These are phyloP conservation scores for Chrysomela aeneicollis DNA, from an alignment of 2,888 invertebrate genomes.

Conservation along the genomic window DNA sequence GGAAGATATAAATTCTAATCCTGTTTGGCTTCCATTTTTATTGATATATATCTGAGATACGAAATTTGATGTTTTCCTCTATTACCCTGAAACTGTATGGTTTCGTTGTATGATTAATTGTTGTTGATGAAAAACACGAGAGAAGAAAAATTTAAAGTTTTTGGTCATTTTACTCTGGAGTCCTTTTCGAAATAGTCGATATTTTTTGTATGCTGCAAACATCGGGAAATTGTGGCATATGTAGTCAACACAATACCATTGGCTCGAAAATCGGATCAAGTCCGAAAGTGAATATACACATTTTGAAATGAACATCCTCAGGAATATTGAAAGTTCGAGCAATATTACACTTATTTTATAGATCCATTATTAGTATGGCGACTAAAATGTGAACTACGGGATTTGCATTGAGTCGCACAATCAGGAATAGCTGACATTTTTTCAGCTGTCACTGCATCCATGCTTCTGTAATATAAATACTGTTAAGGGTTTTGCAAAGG, in stretches of 20 bases:
- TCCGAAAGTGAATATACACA: too few relatives aligned
- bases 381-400: too few relatives aligned
- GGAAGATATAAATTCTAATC: conserved; percentile 49
- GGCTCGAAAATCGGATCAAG: too few relatives aligned
- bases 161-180: conserved; percentile 44
- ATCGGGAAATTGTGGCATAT: conserved; percentile 26
- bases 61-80: conserved; percentile 45
- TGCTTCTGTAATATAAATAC: too few relatives aligned
- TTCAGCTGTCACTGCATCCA: too few relatives aligned
- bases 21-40: conserved; percentile 57
- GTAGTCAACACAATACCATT: not conserved
- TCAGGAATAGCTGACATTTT: too few relatives aligned
- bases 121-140: conserved; percentile 50
- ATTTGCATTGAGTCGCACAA: too few relatives aligned
- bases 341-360: too few relatives aligned
- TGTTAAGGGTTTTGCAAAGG: too few relatives aligned
- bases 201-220: conserved; percentile 35
- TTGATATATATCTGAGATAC: conserved; percentile 44
- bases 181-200: conserved; percentile 46
- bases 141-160: conserved; percentile 39
- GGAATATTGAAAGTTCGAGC: too few relatives aligned
- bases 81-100: conserved; percentile 43
- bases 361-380: too few relatives aligned
- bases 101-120: conserved; percentile 53
- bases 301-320: too few relatives aligned